Conservation (phyloP, 2,113 vertebrate genomes). For the Acrocephalus arundinaceus region DNA sequence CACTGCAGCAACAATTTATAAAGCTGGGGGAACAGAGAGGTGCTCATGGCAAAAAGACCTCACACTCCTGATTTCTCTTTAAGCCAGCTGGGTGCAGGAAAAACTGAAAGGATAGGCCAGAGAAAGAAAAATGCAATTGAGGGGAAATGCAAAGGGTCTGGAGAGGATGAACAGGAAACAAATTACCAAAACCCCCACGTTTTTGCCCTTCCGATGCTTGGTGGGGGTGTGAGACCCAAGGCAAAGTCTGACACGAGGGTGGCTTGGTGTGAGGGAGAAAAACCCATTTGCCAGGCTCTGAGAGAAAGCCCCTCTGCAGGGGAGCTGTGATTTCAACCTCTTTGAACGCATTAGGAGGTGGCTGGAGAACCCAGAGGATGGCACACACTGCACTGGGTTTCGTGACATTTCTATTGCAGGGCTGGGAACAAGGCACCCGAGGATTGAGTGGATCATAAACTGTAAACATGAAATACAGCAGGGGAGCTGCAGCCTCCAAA, state of each 20-base stretch:
- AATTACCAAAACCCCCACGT: neutral
- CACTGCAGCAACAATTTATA: neutral
- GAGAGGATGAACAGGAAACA: neutral
- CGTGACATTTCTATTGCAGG: constrained; percentile 23
- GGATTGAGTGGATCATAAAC: neutral
- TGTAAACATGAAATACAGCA: constrained; percentile 42
- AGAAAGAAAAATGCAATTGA: neutral
- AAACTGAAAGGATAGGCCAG: neutral
- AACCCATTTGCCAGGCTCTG: neutral
- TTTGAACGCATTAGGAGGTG: constrained; percentile 1
- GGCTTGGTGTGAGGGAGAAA: neutral
- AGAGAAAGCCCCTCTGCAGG: neutral
- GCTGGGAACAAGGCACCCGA: neutral
- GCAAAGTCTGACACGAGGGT: neutral
- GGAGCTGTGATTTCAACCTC: constrained; percentile 1
- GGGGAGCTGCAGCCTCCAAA: constrained; percentile 29
- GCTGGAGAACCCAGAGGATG: neutral
- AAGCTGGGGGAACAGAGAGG: neutral
- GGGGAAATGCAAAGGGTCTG: neutral
- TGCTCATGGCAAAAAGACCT: neutral
- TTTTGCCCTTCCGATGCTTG: neutral
- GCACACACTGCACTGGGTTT: neutral
- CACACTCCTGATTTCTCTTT: neutral
- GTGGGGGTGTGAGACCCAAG: neutral
- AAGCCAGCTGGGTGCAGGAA: neutral